These are phyloP conservation scores for Aporophyla nigra DNA, from an alignment of 2,888 invertebrate species.

Conservation along the genomic window DNA sequence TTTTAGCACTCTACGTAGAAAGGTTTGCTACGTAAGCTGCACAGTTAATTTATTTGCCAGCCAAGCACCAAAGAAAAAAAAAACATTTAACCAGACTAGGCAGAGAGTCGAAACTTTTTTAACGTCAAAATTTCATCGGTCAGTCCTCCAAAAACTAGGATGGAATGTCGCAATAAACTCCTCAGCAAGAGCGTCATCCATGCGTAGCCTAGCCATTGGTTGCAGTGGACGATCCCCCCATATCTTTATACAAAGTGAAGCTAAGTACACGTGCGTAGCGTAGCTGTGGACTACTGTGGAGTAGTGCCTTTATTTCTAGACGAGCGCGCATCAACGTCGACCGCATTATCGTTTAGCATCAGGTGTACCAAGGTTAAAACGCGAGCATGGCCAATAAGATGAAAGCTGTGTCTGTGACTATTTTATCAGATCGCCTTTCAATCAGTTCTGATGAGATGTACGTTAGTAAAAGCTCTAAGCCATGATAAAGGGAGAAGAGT, in stretches of 20 bases:
- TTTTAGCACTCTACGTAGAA: no score
- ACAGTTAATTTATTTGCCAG: no score
- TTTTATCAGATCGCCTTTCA: constrained; percentile 3
- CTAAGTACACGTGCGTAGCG: no score
- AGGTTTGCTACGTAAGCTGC: not conserved
- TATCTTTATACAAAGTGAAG: not conserved
- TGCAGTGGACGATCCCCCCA: not conserved
- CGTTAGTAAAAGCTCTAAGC: not conserved
- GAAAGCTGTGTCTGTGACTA: not conserved
- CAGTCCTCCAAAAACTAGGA: no score
- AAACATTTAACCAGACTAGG: no score
- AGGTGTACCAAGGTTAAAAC: not conserved
- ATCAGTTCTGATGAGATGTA: constrained; percentile 1
- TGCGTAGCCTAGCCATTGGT: not conserved
- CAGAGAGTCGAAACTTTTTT: no score
- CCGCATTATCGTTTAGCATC: constrained; percentile 17
- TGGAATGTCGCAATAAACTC: no score
- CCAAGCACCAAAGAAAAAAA: not conserved
- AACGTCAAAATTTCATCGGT: no score
- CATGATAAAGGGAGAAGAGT: not conserved
- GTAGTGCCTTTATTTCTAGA: not conserved
- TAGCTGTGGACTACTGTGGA: no score
- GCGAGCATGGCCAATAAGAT: not conserved
- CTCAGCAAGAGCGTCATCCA: not conserved
- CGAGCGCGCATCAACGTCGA: constrained; percentile 16